Evolutionary conservation across 2,888 invertebrate genomes (phyloP), one percentile per base, ranked within the genome.

Genomic region (Amblyjoppa proteus): DNA sequence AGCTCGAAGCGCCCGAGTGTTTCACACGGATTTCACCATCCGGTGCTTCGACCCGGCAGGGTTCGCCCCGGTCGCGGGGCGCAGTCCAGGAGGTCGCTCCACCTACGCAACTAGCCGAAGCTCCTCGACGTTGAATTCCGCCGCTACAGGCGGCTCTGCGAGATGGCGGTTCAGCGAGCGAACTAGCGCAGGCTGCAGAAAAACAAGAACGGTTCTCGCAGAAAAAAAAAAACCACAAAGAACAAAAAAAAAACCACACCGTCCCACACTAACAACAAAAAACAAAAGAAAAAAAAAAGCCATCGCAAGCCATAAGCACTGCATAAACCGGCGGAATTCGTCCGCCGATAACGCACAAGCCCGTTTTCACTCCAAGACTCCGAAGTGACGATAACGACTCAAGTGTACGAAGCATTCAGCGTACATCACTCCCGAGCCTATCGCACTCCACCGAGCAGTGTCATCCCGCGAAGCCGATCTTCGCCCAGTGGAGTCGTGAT

Each of bases 121-220:
- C 84, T 83, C 64, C n/a, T 20, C 38, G 25, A 16, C 58, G 45
- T 53, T 38, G 68, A n/a, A 53, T 66, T 85, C 64, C 51, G 81
- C 75, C 76, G 78, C 75, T 79, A 69, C 70, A 49, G 70, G 77
- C 78, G 75, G 77, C 64, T 75, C 11, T 58, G 58, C 58, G 81
- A 82, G 70, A 82, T 64, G 78, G 69, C 68, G 49, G 28, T 61
- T 71, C 81, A 34, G 51, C 38, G 75, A 77, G 58, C 41, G 77
- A 38, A 34, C 66, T 61, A 51, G n/a, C 49, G 68, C 38, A 38
- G 45, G 9, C 69, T 20, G 13, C 41, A 49, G 34, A 16, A 20
- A 68, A 68, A 73, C 51, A 80, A 49, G 84, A 51, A 45, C 20
- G 20, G 41, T 41, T 41, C 5, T 53, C n/a, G 25, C 38, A 34